A percentile compares a stretch with the other conserved stretches of the same genome.
These are phyloP conservation scores for Schmidtea mediterranea DNA, from an alignment of 1,140 invertebrate species.

Conservation along the genomic window DNA sequence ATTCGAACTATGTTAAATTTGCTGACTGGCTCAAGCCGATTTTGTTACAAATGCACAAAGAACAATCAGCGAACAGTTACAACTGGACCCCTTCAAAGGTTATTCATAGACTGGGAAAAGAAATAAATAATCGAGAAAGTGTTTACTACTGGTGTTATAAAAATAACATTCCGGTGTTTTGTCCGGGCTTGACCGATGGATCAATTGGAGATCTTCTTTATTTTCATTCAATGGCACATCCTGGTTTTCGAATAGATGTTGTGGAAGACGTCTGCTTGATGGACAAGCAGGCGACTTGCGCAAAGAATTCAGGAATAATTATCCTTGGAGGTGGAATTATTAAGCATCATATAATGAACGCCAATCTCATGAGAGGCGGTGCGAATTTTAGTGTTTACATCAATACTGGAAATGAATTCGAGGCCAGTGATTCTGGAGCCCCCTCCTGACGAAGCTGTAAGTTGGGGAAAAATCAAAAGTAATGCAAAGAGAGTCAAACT, in stretches of 20 bases:
- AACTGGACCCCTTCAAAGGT: conserved; percentile 80
- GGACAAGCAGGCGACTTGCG: conserved; percentile 79
- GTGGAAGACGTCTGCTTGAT: conserved; percentile 60
- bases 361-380: conserved; percentile 45
- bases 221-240: conserved; percentile 17
- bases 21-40: conserved; percentile 91
- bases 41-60: conserved; percentile 59
- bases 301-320: conserved; percentile 71
- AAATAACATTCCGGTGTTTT: conserved; percentile 89
- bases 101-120: conserved; percentile 50
- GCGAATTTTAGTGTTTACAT: conserved; percentile 79
- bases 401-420: conserved; percentile 83
- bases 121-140: conserved; percentile 63
- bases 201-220: conserved; percentile 75
- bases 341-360: conserved; percentile 84
- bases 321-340: conserved; percentile 81
- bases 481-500: conserved; percentile 30
- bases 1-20: conserved; percentile 91
- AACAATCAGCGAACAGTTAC: conserved; percentile 47
- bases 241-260: conserved; percentile 77
- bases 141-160: conserved; percentile 92
- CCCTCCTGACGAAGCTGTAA: conserved; percentile 85
- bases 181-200: conserved; percentile 88
- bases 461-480: conserved; percentile 69
- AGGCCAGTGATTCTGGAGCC: conserved; percentile 90